Evolutionary conservation across 2,797 vertebrate genomes (phyloP), one percentile per base, ranked within the genome.

Genomic region (Sebastes taczanowskii): DNA sequence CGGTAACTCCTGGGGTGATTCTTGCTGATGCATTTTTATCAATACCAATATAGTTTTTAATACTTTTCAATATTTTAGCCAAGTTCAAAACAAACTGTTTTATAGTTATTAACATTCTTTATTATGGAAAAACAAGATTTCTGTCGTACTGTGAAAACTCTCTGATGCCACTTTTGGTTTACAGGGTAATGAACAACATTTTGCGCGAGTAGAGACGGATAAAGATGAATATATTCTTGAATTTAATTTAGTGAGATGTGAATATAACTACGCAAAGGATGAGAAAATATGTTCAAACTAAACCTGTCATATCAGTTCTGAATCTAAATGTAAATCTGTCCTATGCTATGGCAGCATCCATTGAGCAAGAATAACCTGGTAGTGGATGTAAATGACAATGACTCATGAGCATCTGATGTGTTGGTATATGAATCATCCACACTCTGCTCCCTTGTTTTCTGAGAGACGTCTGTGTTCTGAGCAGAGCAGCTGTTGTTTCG

Each of bases 321-420:
- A 80, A 52, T 55, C 11, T 65, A 70, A 71, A 82, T 49, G 64
- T 77, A 53, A 42, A 35, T 71, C 53, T 42, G 29, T 35, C 56
- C n/a, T 77, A 11, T 70, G 49, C 73, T 82, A 27, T 64, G 38
- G 52, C 61, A 63, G 49, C 62, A 66, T 52, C 69, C 74, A 84
- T 53, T 69, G 59, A 81, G 68, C 58, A 74, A 56, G 67, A 78
- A 62, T 55, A 56, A 74, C 81, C 82, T 49, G 77, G 77, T 42
- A 49, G 74, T 78, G 35, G 77, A 75, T 71, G 60, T 25, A 74
- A 81, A 90, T 82, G 64, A 80, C 64, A 88, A 86, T 82, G 42
- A 91, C 71, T 89, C 66, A 89, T 80, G 60, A 32, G 11, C 58
- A 65, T 29, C 35, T 74, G 61, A 73, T 90, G 71, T 65, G 72